These are phyloP conservation scores for Acrobasis repandana DNA, from an alignment of 2,888 invertebrate species.

Conservation along the genomic window DNA sequence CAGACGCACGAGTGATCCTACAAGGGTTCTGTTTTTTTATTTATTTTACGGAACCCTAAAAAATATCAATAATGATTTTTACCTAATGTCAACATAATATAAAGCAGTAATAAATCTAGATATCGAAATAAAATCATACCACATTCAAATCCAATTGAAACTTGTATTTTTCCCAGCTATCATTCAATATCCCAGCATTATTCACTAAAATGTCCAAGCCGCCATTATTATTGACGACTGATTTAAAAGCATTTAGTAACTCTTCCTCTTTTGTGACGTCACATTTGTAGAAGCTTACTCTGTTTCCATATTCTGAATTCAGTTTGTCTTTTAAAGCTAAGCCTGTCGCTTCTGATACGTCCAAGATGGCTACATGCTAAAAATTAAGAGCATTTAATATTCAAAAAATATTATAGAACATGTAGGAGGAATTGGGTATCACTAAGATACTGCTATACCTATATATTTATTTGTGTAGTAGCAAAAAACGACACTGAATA, in stretches of 20 bases:
- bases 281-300: conserved; percentile 47
- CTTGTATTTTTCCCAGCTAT: conserved; percentile 28
- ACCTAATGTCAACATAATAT: no score
- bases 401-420: no score
- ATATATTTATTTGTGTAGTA: no score
- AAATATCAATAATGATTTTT: no score
- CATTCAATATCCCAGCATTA: conserved; percentile 50
- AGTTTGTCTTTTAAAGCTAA: conserved; percentile 40
- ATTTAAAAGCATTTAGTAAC: conserved; percentile 40
- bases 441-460: no score
- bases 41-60: no score
- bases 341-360: conserved; percentile 43
- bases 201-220: conserved; percentile 50
- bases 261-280: conserved; percentile 47
- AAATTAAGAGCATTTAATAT: conserved; percentile 11
- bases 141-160: not conserved
- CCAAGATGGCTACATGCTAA: conserved; percentile 47
- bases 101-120: no score
- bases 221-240: conserved; percentile 35
- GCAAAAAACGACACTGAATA: no score
- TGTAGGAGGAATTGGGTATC: no score
- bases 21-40: no score
- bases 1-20: no score
- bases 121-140: not conserved
- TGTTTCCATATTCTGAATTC: conserved; percentile 40